These are phyloP conservation scores for Cinclus cinclus DNA, from an alignment of 2,113 vertebrate genomes.

Conservation along the genomic window DNA sequence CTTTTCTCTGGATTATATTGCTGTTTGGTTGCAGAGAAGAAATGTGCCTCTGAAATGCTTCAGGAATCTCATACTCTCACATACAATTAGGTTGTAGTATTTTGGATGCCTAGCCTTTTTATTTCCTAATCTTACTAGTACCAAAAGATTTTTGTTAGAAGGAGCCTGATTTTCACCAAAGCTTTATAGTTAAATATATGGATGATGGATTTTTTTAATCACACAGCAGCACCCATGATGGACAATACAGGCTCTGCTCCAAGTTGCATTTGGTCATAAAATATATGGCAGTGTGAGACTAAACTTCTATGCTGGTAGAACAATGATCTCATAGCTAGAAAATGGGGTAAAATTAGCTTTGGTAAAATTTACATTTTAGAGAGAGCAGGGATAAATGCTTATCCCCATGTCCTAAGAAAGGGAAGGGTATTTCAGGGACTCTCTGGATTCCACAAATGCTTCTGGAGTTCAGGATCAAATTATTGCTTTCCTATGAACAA, in stretches of 20 bases:
- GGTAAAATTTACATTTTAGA: slow-evolving; percentile 28
- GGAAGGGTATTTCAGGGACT: slow-evolving; percentile 14
- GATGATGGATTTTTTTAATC: neutral
- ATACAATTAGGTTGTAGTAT: neutral
- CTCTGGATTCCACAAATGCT: slow-evolving; percentile 20
- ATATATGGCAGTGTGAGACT: neutral
- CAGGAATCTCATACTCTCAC: neutral
- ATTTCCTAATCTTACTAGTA: neutral
- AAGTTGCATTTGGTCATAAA: slow-evolving; percentile 17
- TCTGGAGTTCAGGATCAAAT: neutral
- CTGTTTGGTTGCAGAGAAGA: neutral
- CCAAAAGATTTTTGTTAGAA: neutral
- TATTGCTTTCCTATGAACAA: neutral
- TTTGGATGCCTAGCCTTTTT: neutral
- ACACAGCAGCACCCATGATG: neutral
- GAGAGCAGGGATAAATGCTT: neutral
- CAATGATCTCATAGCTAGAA: slow-evolving; percentile 29
- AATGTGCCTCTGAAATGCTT: neutral
- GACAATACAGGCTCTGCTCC: neutral
- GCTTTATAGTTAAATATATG: neutral
- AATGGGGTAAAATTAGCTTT: slow-evolving; percentile 10
- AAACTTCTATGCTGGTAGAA: slow-evolving; percentile 14
- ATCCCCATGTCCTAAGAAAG: neutral
- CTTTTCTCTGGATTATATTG: neutral
- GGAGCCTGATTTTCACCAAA: neutral